Base-by-base conservation (phyloP, 1,140 invertebrate genomes). In the Papilio aristodemus region DNA sequence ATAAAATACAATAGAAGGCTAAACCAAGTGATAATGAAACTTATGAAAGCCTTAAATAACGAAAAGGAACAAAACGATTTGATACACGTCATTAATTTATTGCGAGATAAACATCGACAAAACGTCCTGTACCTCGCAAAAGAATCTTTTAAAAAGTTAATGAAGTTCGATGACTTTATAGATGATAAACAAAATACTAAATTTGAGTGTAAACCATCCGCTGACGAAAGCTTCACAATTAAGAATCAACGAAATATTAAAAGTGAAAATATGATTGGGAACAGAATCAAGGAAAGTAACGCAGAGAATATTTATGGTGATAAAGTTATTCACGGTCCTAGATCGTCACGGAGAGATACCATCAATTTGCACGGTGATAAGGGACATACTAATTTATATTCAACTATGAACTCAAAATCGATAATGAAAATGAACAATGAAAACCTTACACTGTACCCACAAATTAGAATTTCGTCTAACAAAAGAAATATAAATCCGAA, bases 51-150 rank as follows among this genome's bases (percentile, higher is more conserved):
- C 4, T 71, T 83, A 57, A 69, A 85, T 22, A 76, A 27, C 69
- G 80, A 89, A 63, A 86, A 79, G 74, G 67, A 81, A 32, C 74
- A 69, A 38, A 78, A 81, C 43, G 70, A 66, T 6, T 88, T 81
- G 83, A 85, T 88, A 71, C 84, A 85, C 46, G 87, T 81, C 67
- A 87, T 90, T 32, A 83, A 84, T 67, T 74, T 79, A 39, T 67
- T 90, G 39, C 82, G 81, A 69, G 81, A 77, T 64, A 86, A 83
- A 72, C 82, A 90, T 37, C 50, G 58, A 6, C 63, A 64, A 27
- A 27, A 71, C 14, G 50, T 38, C 36, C 64, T 50, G 41, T 17
- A 4, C 22, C 32, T 37, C 7, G 46, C 46, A 13, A 54, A 54
- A 54, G 46, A 54, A 22, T 54, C 46, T 0, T 54, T 22, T 54